Evolutionary conservation across 2,113 vertebrate species (phyloP).

Genomic region (Setophaga petechia): DNA sequence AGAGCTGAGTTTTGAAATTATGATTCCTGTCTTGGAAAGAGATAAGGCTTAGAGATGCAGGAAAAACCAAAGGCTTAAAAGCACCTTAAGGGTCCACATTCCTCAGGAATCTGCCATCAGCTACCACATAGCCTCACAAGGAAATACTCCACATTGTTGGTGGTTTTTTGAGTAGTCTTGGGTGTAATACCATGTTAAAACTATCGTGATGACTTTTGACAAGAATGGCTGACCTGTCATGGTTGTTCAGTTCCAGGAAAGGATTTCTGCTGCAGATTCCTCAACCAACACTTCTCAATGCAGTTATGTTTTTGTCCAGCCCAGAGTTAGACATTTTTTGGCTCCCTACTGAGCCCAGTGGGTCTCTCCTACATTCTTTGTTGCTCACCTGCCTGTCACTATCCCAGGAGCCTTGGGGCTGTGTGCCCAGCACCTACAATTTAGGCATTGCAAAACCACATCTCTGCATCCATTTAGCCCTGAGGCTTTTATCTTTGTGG

Average conservation of each 20-base stretch:
- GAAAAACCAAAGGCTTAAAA: background rate
- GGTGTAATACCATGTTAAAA: background rate
- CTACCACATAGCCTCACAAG: background rate
- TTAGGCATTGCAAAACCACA: conserved; percentile 61
- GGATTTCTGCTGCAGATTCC: background rate
- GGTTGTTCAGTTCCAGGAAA: background rate
- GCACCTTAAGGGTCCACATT: accelerated
- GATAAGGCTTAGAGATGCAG: background rate
- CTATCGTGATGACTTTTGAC: background rate
- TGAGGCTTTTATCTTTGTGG: conserved; percentile 55
- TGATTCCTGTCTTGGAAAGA: background rate
- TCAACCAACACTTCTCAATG: background rate
- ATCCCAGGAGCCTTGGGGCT: conserved; percentile 53
- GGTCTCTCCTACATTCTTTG: background rate
- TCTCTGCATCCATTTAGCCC: conserved; percentile 52
- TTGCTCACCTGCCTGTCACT: background rate
- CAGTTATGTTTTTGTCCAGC: background rate
- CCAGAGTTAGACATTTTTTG: background rate
- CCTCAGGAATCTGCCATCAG: background rate
- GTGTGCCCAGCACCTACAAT: conserved; percentile 35
- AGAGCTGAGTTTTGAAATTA: background rate
- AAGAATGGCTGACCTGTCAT: background rate
- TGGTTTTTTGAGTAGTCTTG: background rate
- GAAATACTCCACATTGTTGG: background rate
- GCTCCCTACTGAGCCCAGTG: background rate